Evolutionary conservation across 2,888 invertebrate species (phyloP).

Genomic region (Sinhomidia bicolor): DNA sequence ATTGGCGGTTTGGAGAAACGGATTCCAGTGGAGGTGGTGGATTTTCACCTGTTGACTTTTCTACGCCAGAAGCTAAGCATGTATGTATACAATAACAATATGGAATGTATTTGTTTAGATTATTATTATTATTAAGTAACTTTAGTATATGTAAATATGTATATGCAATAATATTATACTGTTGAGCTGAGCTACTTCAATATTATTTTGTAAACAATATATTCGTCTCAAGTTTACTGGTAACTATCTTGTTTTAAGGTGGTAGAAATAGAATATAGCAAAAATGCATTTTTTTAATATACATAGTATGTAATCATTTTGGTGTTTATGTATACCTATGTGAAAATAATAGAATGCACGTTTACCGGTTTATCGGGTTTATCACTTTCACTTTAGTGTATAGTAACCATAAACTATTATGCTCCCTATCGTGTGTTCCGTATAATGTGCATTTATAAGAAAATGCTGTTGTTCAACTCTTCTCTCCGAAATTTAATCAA

Average conservation of each 20-base stretch:
- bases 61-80: constrained; percentile 77
- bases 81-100: constrained; percentile 67
- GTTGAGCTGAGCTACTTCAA: not conserved
- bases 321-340: too few species aligned
- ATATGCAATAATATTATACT: constrained; percentile 22
- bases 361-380: too few species aligned
- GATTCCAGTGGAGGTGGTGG: constrained; percentile 77
- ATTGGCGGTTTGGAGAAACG: constrained; percentile 78
- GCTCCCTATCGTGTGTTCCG: not conserved
- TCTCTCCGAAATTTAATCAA: not conserved
- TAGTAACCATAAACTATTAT: too few species aligned
- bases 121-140: too few species aligned
- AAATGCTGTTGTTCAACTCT: not conserved
- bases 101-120: not conserved
- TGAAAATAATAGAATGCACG: too few species aligned
- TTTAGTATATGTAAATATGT: not conserved
- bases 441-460: not conserved
- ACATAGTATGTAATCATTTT: too few species aligned
- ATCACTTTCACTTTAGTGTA: too few species aligned
- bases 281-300: too few species aligned
- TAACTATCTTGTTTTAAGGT: too few species aligned
- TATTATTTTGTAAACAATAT: not conserved
- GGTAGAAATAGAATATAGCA: too few species aligned
- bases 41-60: constrained; percentile 79
- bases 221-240: not conserved